Base-by-base conservation (phyloP, 2,888 invertebrate species). In the Megamerina dolium region DNA sequence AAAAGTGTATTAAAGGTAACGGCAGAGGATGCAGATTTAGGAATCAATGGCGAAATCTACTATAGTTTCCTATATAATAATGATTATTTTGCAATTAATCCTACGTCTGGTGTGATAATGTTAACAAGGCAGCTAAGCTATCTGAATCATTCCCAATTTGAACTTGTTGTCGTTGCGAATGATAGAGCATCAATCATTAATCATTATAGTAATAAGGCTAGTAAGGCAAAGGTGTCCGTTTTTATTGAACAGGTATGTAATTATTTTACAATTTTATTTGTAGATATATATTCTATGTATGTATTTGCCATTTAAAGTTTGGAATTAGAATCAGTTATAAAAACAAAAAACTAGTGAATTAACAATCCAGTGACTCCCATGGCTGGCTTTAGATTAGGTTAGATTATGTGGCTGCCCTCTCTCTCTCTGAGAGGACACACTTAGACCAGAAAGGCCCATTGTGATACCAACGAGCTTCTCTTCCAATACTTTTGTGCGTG, bases 11-110 rank as follows among this genome's bases (percentile, higher is more conserved):
- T 85, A 27, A 80, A 78, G 61, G 87, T 90, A 38, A 75, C 82
- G 26, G 97, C 96, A 1, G 93, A 92, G 62, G 97, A 99, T 73
- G 95, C 97, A 4, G 97, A 99, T 70, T 75, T 90, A 26, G 97
- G 96, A 3, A 77, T 91, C 58, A 97, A 97, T 70, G 94, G 95
- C 1, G 93, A 96, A 74, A 90, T 97, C 57, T 96, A 96, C 74
- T 97, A 95, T 74, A 93, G 91, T 68, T 83, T 97, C 60, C 76
- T 80, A 37, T 83, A 87, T 56, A 78, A 80, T 45, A 88, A 85
- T 33, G 85, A 87, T 61, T 83, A 82, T 58, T 97, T 96, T 68
- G 86, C 91, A 26, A 83, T 99, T 44, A 93, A 97, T 71, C 93
- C 95, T 2, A 88, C 91, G 41, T 87, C 87, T 35, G 96, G 96